Conservation (phyloP, 2,797 vertebrate genomes). For the Oreortyx pictus region DNA sequence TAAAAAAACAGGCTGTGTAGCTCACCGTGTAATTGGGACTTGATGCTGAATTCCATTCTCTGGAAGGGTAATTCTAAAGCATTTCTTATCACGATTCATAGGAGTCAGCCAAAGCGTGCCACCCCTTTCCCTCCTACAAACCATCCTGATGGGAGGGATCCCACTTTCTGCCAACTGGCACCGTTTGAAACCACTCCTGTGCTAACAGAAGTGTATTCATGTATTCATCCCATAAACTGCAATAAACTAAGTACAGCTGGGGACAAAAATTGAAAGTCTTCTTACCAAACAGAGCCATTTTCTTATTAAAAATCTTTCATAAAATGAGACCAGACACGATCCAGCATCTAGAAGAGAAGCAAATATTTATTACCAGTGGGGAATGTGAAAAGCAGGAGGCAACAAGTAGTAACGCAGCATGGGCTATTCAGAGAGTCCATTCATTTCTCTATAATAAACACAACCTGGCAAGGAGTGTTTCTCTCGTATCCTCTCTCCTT, state of each 20-base stretch:
- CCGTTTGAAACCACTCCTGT: neutral
- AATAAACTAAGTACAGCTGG: neutral
- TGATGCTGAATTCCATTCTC: neutral
- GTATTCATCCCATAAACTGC: neutral
- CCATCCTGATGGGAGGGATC: neutral
- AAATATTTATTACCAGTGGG: neutral
- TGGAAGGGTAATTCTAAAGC: neutral
- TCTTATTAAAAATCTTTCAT: neutral
- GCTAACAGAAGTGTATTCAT: neutral
- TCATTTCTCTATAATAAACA: neutral
- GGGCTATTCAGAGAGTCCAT: neutral
- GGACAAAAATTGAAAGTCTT: neutral
- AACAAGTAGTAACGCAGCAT: neutral
- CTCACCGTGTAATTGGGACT: neutral
- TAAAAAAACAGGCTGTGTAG: neutral
- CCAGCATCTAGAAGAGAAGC: neutral
- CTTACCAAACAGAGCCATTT: neutral
- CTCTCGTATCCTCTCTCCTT: neutral
- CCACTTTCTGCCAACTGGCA: neutral
- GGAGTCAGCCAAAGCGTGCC: neutral
- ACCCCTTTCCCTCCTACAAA: neutral
- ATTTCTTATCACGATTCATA: neutral
- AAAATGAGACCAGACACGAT: conserved; percentile 11
- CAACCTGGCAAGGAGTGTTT: neutral
- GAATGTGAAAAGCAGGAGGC: neutral